Evolutionary conservation across 2,797 vertebrate species (phyloP).

Genomic region (Gallinago stenura): DNA sequence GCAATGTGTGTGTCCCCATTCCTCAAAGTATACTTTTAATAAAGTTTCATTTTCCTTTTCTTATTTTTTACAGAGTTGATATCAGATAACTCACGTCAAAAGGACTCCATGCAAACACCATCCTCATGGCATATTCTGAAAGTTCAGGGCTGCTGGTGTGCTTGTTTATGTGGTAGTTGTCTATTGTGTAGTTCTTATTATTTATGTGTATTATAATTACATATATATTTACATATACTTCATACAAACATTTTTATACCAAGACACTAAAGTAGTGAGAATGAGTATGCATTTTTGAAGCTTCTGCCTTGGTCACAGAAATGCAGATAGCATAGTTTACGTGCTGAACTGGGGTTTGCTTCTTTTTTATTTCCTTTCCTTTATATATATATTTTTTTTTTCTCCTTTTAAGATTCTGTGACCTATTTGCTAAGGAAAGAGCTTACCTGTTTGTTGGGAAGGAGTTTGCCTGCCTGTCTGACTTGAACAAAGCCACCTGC

Average conservation of each 20-base stretch:
- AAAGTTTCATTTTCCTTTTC: background rate
- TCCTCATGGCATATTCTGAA: background rate
- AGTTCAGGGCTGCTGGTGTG: background rate
- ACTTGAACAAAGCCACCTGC: background rate
- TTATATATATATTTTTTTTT: background rate
- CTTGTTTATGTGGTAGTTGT: rapidly evolving
- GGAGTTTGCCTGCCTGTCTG: background rate
- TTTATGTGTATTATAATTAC: background rate
- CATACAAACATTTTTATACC: background rate
- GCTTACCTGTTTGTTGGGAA: background rate
- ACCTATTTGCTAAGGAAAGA: background rate
- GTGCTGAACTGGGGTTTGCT: background rate
- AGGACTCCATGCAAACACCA: background rate
- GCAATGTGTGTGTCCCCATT: rapidly evolving
- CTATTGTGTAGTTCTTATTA: background rate
- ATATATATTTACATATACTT: rapidly evolving
- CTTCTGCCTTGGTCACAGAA: background rate
- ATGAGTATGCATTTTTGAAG: background rate
- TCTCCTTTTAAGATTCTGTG: background rate
- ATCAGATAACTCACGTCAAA: background rate
- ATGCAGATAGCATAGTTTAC: background rate
- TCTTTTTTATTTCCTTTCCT: background rate
- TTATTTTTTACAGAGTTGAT: background rate
- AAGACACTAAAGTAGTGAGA: background rate
- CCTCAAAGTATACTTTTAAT: background rate